Evolutionary conservation across 2,113 vertebrate species (phyloP), one percentile per base, ranked within the genome.

Genomic region (Tyrannus savana): DNA sequence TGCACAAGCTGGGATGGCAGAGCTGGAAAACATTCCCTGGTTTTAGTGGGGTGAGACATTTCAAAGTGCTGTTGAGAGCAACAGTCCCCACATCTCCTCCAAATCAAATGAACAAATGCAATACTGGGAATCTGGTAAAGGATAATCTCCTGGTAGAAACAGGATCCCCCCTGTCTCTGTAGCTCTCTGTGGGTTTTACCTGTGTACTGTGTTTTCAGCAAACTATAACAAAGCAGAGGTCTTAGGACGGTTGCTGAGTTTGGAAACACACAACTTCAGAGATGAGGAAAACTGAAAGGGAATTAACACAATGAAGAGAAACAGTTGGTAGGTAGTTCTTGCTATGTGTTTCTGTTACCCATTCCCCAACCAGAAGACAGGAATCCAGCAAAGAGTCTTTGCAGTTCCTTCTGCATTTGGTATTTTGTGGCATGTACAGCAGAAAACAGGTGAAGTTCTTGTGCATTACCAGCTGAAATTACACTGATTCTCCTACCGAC

Each of bases 401-500:
- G 31, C 35, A 58, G 22, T 42, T 92, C 35, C 13, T 58, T 75
- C 49, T 15, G n/a, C 69, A 28, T 50, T 73, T 44, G 74, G 4
- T 72, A 13, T 66, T 6, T 63, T 72, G 9, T 49, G 27, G 19
- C n/a, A 67, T 22, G 27, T 24, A 66, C 37, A 47, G 55, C 42
- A 49, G 88, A 31, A 80, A 67, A 84, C 31, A 11, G 35, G 19
- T 28, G n/a, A 86, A 56, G 9, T 35, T 66, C 33, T n/a, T 63
- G 10, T 18, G 16, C 39, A 28, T 56, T 63, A 28, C 44, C 24
- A n/a, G 23, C 12, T 81, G n/a, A 77, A 80, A 47, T 58, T 3
- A 62, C 24, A 30, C n/a, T 0, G 0, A 14, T 63, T 46, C 17
- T 39, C 30, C 23, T 33, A 14, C 0, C 6, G 30, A 44, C 16